Base-by-base conservation (phyloP, 2,113 vertebrate species). In the Menura novaehollandiae region DNA sequence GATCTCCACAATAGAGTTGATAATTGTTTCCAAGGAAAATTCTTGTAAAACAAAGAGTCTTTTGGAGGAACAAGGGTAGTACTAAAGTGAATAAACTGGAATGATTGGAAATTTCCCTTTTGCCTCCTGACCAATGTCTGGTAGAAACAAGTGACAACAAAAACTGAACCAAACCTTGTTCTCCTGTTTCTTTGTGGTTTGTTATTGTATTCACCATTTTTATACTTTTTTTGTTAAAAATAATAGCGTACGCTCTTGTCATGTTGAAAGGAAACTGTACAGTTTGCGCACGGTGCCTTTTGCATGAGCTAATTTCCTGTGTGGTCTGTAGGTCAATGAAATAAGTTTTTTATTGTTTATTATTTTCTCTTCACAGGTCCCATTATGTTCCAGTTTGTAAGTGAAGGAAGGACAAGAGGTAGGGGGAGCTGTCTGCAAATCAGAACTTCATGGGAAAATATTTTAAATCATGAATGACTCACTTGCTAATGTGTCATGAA, bases 381-480 rank as follows among this genome's bases (percentile, higher is more conserved):
- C 43, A 30, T 92, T 96, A n/a, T 32, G 35, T 41, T 58, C 28
- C 56, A 59, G 35, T 53, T 55, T 88, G 33, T 85, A 44, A 91
- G 32, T 46, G 18, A 87, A 49, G 17, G 59, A 94, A 94, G 28
- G 11, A 91, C 3, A 17, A 76, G 62, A 67, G n/a, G 27, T 7
- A 87, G 67, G 72, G 23, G 26, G 10, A 92, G 22, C 7, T 85
- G n/a, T 37, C 56, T 85, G 56, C 52, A 94, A 39, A 79, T 90
- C 56, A 83, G 68, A 71, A 89, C 28, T 69, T 63, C 44, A 79
- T 33, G 37, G 66, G 53, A 85, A 66, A 85, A 74, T 76, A 89
- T 80, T 94, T 95, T 63, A 94, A 60, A 79, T 77, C 11, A 21
- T 71, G 39, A 95, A 86, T 60, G 91, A 93, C 72, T 85, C 39